Evolutionary conservation across 2,797 vertebrate species (phyloP), one percentile per base, ranked within the genome.

Genomic region (Smutsia gigantea): DNA sequence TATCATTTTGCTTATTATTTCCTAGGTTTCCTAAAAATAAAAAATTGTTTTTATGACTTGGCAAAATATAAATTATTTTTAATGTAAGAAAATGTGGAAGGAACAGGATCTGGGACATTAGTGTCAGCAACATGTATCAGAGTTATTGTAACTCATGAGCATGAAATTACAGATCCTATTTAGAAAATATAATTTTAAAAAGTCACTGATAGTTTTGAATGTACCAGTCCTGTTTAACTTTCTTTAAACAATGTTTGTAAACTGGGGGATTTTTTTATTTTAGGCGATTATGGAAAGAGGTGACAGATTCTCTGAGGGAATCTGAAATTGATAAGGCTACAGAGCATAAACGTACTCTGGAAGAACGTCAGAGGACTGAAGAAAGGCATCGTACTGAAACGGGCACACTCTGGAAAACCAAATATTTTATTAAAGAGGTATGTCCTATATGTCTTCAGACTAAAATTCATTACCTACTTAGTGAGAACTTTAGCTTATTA

Each of bases 271-370:
- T 97, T 97, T 95, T 42, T 95, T 3, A 92, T 97, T 98, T 75
- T 90, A 99, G 99, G 97, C 99, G 99, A 87, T 98, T 99, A 63
- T 99, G 99, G 99, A 99, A 99, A 98, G 99, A 99, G 1, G 99
- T 99, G 97, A 99, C 99, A 0, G 99, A 99, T 96, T 98, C 99
- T 37, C 97, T 99, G 95, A 99, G 99, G 96, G 99, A 99, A 98
- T 99, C 99, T 96, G 99, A 99, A 94, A 99, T 99, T 0, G 99
- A 99, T 25, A 99, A 99, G 95, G 99, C 99, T 94, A 99, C 99
- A 0, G 99, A 99, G 97, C 99, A 99, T 98, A 99, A 99, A 96
- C 98, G 99, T 93, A 98, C 99, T 53, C 99, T 99, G 72, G 99
- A 99, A 95, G 99, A 99, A 82, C 98, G 99, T 49, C 99, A 99